Evolutionary conservation across 1,140 invertebrate species (phyloP).

Genomic region (Ceratina calcarata): DNA sequence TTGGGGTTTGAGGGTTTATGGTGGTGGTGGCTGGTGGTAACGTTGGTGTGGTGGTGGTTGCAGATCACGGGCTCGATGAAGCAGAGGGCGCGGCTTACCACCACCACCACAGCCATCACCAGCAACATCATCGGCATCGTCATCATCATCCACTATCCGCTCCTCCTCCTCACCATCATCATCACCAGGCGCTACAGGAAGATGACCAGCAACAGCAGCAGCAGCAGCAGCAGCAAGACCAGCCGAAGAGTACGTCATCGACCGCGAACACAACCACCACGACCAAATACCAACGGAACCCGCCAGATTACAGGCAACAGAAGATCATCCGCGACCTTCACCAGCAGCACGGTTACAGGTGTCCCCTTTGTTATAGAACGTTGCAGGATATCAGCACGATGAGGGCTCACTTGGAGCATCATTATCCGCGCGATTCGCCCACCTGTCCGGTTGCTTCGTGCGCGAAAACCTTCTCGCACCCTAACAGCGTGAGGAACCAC

Average conservation of each 20-base stretch:
- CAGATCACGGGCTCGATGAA: conserved; percentile 78
- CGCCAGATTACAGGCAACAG: conserved; percentile 72
- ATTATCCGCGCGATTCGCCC: conserved; percentile 90
- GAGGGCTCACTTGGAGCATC: conserved; percentile 87
- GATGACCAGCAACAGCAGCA: conserved; percentile 41
- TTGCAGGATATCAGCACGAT: conserved; percentile 84
- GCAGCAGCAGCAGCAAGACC: too few relatives aligned
- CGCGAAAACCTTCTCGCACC: conserved; percentile 87
- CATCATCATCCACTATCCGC: conserved; percentile 70
- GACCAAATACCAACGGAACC: conserved; percentile 67
- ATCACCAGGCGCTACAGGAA: conserved; percentile 68
- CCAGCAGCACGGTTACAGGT: conserved; percentile 78
- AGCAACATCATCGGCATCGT: conserved; percentile 80
- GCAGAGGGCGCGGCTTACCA: conserved; percentile 76
- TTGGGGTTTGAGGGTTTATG: conserved; percentile 59
- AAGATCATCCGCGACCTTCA: conserved; percentile 72
- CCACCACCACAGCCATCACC: conserved; percentile 78
- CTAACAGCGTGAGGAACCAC: conserved; percentile 91
- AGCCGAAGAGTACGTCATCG: conserved; percentile 37
- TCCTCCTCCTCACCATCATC: conserved; percentile 72
- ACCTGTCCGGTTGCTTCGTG: conserved; percentile 88
- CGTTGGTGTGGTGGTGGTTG: conserved; percentile 80
- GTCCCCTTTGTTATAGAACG: conserved; percentile 86
- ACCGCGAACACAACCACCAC: conserved; percentile 53
- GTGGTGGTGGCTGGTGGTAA: conserved; percentile 79